Evolutionary conservation across 2,888 invertebrate genomes (phyloP), one percentile per base, ranked within the genome.

Genomic region (Ormyrus nitidulus): DNA sequence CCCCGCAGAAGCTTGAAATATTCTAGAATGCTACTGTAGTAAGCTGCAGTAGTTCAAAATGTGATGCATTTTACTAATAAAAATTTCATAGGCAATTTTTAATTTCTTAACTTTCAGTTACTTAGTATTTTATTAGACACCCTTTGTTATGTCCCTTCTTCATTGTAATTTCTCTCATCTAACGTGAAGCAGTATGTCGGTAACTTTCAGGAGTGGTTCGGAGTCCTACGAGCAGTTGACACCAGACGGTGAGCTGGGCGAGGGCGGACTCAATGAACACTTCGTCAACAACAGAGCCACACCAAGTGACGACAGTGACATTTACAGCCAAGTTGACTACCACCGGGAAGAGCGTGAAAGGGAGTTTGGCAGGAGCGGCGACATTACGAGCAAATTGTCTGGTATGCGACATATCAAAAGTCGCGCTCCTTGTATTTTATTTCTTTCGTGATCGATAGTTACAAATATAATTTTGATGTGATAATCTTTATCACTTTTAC

Each of bases 231-330:
- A 93, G 87, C 92, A 93, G 83, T 90, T 93, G 53, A 92, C 92
- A 1, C 91, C 91, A 5, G 92, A 92, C 80, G 91, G 90, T 51
- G 90, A 89, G 78, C 86, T 90, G 13, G 90, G 90, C 6, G 90
- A 90, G 4, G 87, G 88, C 0, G 89, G 86, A 11, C 74, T 90
- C 6, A 89, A 89, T 74, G 90, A 90, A 68, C 90, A 89, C 51
- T 90, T 89, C 66, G 86, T 86, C n/a, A 89, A 90, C 83, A 89
- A 89, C 80, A 84, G 90, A 75, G 90, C 90, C 1, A 90, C 90
- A 0, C 93, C 93, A 34, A 94, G 94, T 89, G 94, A 94, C 89
- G 94, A 94, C 86, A 94, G 94, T 86, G 94, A 94, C 88, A 93
- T 94, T 87, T 94, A 93, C 88, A 92, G 92, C 75, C 93, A 93